Evolutionary conservation across 2,888 invertebrate species (phyloP), one percentile per base, ranked within the genome.

Genomic region (Reticulitermes lucifugus): DNA sequence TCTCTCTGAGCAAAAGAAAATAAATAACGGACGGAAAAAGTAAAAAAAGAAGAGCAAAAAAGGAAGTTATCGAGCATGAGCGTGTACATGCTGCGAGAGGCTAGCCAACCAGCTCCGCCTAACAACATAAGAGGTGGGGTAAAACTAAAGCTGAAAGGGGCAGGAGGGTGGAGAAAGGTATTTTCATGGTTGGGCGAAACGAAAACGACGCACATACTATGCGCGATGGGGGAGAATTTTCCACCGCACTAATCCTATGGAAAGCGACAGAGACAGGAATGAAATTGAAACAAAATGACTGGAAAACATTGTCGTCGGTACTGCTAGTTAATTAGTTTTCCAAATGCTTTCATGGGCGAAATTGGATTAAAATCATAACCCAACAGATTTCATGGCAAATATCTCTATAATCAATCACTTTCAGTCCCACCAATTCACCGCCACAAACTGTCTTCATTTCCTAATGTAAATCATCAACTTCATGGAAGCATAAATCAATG

Each of bases 1-100:
- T 85, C 85, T 83, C n/a, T 73, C 73, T 85, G 87, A 79, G 79
- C 65, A 80, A 86, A 84, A 87, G 80, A 80, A 82, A 75, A 85
- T 73, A 85, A 85, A 85, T 82, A 85, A 85, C 73, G 29, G 73
- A 14, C 73, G 41, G n/a, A 22, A 55, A 60, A 80, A 60, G 59
- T 10, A 59, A 18, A 29, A 59, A 21, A 41, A 73, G 83, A 29
- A 73, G 25, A 83, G 35, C 35, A 60, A 81, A 81, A 65, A 25
- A 43, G 59, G 29, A 46, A 55, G 55, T 25, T 51, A 79, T 25
- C 65, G 83, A n/a, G 77, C 46, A 77, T 77, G 77, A 77, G 77
- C 77, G 43, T 77, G 9, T 77, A 77, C 73, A 73, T 46, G 43
- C 65, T 25, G 25, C 12, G 65, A 65, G 65, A 65, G 46, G 77